phyloP scores from a whole-genome alignment of 1,140 invertebrate genomes.

The Drosophila navojoa region DNA sequence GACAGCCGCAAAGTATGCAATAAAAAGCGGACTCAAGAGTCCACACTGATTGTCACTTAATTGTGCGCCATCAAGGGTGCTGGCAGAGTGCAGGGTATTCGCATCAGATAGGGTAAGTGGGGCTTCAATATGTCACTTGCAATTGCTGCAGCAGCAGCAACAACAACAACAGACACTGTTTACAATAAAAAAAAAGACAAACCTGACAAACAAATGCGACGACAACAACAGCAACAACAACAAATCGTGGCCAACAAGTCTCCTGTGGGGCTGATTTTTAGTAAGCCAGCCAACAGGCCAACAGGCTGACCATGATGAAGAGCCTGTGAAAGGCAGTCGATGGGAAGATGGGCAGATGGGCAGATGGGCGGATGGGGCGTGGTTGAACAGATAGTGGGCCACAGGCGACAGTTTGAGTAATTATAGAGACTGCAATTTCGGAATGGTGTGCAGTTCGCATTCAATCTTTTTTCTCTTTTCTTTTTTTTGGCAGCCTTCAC shows the following conservation, averaged over 20 bases:
- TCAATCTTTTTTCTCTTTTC: background rate
- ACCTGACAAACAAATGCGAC: slow-evolving; percentile 78
- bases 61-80: slow-evolving; percentile 48
- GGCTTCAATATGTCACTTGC: slow-evolving; percentile 69
- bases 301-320: slow-evolving; percentile 31
- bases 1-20: slow-evolving; percentile 43
- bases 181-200: slow-evolving; percentile 47
- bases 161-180: too few species aligned
- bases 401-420: slow-evolving; percentile 80
- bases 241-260: slow-evolving; percentile 44
- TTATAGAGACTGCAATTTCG: slow-evolving; percentile 74
- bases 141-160: slow-evolving; percentile 59
- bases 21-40: slow-evolving; percentile 44
- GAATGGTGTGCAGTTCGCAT: slow-evolving; percentile 34
- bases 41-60: slow-evolving; percentile 69
- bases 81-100: background rate
- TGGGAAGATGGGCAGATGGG: background rate
- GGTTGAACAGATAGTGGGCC: slow-evolving; percentile 33
- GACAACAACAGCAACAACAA: slow-evolving; percentile 28
- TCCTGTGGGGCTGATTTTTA: slow-evolving; percentile 38
- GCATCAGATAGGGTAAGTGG: slow-evolving; percentile 33
- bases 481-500: slow-evolving; percentile 62
- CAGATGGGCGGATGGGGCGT: too few species aligned
- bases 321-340: slow-evolving; percentile 7
- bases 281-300: slow-evolving; percentile 31